Evolutionary conservation across 2,888 invertebrate species (phyloP), one percentile per base, ranked within the genome.

Genomic region (Euspilapteryx auroguttella): DNA sequence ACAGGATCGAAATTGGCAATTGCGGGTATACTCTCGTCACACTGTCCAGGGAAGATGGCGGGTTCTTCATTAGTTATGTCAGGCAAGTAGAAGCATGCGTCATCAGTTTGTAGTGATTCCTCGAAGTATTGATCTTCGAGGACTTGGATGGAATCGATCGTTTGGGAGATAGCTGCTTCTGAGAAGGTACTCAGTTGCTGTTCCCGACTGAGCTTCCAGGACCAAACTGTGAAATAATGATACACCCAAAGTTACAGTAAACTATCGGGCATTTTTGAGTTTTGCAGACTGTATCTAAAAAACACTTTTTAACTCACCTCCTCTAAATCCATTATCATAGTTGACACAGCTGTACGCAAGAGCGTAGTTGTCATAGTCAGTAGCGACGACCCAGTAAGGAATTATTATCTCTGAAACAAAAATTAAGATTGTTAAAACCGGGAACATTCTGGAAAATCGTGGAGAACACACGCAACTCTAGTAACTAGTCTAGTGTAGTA

Each of bases 291-390:
- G n/a, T n/a, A n/a, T n/a, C n/a, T n/a, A n/a, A n/a, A n/a, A n/a
- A n/a, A n/a, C n/a, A n/a, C n/a, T 12, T 13, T 8, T 3, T 3
- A 4, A 22, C 55, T 56, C 57, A 81, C 81, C 61, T 52, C 61
- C 51, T 47, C 63, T 78, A 21, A 44, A 41, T 24, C 75, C 45
- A 22, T 66, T 44, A 5, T 45, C 43, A 3, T 78, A 51, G 42
- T 81, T 62, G 1, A 51, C 49, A 42, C 87, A 87, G 10, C 79
- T 78, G 66, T 84, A 86, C 0, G 84, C 79, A 0, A 86, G 68
- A 1, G 84, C 76, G 39, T 80, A 86, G 34, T 57, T 71, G 0
- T 51, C 51, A 43, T 86, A 87, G 45, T 87, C 85, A 0, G 85
- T 85, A 3, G 73, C 81, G 7, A 86, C 39, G 12, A 87, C 52